Base-by-base conservation (phyloP, 1,140 invertebrate species). In the Sarcophaga bullata region DNA sequence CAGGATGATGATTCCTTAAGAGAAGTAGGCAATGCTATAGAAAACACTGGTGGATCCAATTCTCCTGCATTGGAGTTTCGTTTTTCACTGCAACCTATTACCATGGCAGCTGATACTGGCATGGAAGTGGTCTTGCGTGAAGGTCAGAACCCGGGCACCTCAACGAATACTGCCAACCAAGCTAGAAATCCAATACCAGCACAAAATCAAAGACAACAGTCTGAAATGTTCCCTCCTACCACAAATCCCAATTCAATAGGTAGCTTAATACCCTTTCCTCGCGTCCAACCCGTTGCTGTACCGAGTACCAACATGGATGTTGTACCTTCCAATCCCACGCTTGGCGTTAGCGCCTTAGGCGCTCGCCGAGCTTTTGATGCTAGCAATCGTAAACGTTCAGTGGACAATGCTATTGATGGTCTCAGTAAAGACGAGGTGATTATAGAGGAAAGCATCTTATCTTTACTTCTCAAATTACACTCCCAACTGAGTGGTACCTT, bases 361-460 rank as follows among this genome's bases (percentile, higher is more conserved):
- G 82, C 84, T 82, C 54, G 86, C 11, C 84, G 85, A 0, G 83
- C 84, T 50, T 87, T 85, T 82, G 82, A 86, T 11, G 83, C 85
- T 3, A 85, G 88, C 9, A 84, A 85, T 3, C 85, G 88, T 6
- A 90, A 90, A 25, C 87, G 88, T 0, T 84, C 87, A 9, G 87
- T 90, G 8, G 88, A 90, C 80, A 87, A 89, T 76, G 86, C 85
- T 80, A 86, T 90, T 49, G 86, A 86, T 37, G 85, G 86, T 58
- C 80, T 80, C 73, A 88, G 90, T 47, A 91, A 92, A 73, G 92
- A 93, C 15, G 91, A 92, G 75, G 91, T 95, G 0, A 92, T 93
- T 81, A 92, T 96, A 17, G 96, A 97, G 85, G 97, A 99, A 90
- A 98, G 96, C 83, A 96, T 99, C 80, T 94, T 99, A 84, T 97